A percentile compares a stretch with the other conserved stretches of the same genome.
These are phyloP conservation scores for Calycopis cecrops DNA, from an alignment of 1,140 invertebrate species.

Conservation along the genomic window DNA sequence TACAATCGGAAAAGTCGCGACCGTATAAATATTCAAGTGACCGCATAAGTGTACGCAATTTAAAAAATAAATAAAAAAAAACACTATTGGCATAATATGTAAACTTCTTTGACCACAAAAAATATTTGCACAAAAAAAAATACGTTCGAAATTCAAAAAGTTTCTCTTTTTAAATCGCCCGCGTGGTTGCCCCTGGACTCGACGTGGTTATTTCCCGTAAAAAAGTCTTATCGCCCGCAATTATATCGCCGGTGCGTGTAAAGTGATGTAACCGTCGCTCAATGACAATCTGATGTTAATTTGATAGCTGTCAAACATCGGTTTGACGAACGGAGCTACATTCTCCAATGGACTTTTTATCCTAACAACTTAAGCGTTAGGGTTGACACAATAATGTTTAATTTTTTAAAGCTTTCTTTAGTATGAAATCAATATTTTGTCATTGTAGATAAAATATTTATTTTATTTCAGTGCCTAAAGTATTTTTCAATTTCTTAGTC, in stretches of 20 bases:
- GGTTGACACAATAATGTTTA: not conserved
- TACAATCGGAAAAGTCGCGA: constrained; percentile 29
- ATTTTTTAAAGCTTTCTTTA: not conserved
- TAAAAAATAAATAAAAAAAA: not conserved
- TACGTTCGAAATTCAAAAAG: constrained; percentile 1
- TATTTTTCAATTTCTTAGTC: too few relatives aligned
- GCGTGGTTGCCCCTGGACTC: constrained; percentile 15
- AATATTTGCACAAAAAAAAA: not conserved
- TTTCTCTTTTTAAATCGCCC: too few relatives aligned
- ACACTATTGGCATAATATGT: too few relatives aligned
- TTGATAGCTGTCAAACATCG: constrained; percentile 45
- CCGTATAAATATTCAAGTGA: constrained; percentile 22
- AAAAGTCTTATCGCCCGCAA: constrained; percentile 42
- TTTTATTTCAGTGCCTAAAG: too few relatives aligned
- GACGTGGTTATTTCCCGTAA: constrained; percentile 49
- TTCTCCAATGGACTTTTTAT: constrained; percentile 18
- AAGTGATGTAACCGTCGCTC: constrained; percentile 41
- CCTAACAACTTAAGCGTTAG: not conserved
- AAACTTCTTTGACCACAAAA: not conserved
- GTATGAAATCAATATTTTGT: not conserved
- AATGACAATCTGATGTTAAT: constrained; percentile 57
- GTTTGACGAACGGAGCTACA: constrained; percentile 15
- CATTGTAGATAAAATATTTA: too few relatives aligned
- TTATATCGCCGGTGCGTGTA: constrained; percentile 37
- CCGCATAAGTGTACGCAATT: not conserved